A percentile compares a stretch with the other conserved stretches of the same genome.
Evolutionary conservation across 1,140 invertebrate genomes (phyloP).

Genomic region (Brachystomella parvula): DNA sequence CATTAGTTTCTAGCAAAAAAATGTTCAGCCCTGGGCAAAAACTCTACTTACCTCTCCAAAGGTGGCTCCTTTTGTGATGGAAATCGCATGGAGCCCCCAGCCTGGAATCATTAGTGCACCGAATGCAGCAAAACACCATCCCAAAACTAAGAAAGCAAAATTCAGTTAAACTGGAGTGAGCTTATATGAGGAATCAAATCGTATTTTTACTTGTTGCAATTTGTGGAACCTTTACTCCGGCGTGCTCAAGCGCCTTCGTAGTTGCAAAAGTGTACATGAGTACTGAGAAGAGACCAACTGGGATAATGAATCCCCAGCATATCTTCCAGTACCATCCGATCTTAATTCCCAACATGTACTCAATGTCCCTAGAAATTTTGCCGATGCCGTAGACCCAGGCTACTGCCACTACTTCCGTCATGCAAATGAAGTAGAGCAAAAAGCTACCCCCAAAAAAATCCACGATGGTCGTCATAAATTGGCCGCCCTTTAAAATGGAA

Average conservation of each 20-base stretch:
- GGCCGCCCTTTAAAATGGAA: conserved; percentile 54
- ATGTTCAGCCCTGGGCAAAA: background rate
- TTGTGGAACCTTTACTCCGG: conserved; percentile 23
- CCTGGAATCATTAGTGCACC: background rate
- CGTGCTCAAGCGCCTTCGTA: conserved; percentile 49
- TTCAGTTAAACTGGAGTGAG: no score
- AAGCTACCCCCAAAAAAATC: conserved; percentile 46
- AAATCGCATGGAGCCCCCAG: background rate
- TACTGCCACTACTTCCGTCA: conserved; percentile 44
- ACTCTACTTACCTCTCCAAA: background rate
- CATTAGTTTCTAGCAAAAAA: no score
- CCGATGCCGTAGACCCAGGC: conserved; percentile 47
- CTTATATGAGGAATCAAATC: no score
- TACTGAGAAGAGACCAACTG: conserved; percentile 57
- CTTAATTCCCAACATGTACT: conserved; percentile 65
- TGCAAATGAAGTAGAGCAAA: conserved; percentile 59
- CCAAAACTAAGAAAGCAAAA: no score
- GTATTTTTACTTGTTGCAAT: conserved; percentile 15
- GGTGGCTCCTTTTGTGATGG: background rate
- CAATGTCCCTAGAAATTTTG: conserved; percentile 62
- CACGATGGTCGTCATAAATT: conserved; percentile 69
- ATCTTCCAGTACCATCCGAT: conserved; percentile 64
- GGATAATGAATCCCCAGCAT: conserved; percentile 70
- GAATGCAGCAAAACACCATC: background rate
- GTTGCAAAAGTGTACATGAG: conserved; percentile 55